These are phyloP conservation scores for Omphaloscelis lunosa DNA, from an alignment of 2,888 invertebrate species.

Conservation along the genomic window DNA sequence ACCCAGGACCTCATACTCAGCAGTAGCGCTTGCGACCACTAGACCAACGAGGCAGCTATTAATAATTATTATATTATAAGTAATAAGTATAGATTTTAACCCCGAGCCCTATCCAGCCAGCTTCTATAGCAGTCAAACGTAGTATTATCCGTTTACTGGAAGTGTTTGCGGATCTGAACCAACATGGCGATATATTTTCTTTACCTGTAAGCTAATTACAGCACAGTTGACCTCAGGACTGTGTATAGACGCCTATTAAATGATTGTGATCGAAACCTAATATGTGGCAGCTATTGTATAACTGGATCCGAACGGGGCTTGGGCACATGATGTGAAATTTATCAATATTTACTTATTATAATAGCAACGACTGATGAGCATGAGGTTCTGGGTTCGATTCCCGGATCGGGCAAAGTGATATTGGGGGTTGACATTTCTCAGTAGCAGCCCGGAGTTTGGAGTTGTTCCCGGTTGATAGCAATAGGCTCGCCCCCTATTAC, in stretches of 20 bases:
- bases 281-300: constrained; percentile 36
- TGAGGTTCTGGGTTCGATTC: too few relatives aligned
- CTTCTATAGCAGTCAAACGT: constrained; percentile 46
- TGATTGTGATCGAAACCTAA: constrained; percentile 55
- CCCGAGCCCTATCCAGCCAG: constrained; percentile 59
- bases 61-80: too few relatives aligned
- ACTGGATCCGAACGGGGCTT: constrained; percentile 29
- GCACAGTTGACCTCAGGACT: constrained; percentile 56
- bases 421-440: too few relatives aligned
- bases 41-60: too few relatives aligned
- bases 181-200: constrained; percentile 80
- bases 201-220: constrained; percentile 78
- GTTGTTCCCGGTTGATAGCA: too few relatives aligned
- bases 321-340: constrained; percentile 5
- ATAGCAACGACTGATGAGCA: too few relatives aligned
- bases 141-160: constrained; percentile 80
- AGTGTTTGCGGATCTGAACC: constrained; percentile 83
- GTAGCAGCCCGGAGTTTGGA: too few relatives aligned
- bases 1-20: too few relatives aligned
- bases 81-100: too few relatives aligned
- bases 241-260: constrained; percentile 66
- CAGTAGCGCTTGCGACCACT: too few relatives aligned
- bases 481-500: too few relatives aligned
- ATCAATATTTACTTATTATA: constrained; percentile 30
- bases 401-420: too few relatives aligned